Base-by-base conservation (phyloP, 1,140 invertebrate species). In the Helicoverpa zea region DNA sequence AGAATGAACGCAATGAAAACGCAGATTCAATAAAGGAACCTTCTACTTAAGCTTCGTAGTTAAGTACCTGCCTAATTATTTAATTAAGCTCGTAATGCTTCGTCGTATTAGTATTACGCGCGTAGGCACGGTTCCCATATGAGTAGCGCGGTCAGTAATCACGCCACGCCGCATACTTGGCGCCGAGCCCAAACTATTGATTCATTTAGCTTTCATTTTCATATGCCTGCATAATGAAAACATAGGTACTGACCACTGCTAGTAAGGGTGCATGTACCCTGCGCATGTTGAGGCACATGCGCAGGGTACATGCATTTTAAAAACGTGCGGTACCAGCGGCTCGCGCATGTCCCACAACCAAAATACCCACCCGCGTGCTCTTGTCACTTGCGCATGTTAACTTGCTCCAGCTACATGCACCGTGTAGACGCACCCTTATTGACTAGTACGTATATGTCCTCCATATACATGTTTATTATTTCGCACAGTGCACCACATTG, bases 111-210 rank as follows among this genome's bases (percentile, higher is more conserved):
- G 49, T 68, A 49, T 64, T 16, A 43, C 35, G 35, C 35, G 43
- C 52, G 77, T 82, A 35, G 52, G 56, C 51, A 56, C 59, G 66
- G 58, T 70, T 73, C 47, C 66, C 73, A 78, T 29, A 63, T 70
- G 70, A 43, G 83, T 85, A 77, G 83, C 85, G 83, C 83, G 88
- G 87, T 87, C 85, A 89, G 84, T 79, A 85, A 92, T 93, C 92
- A 92, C 91, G 92, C 91, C 91, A 92, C 91, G 91, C 92, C 90
- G 92, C 92, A 87, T 87, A 82, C 82, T 88, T 93, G 92, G 91
- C 89, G 49, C 12, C 52, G 18, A 75, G 90, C 90, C 92, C 84
- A 82, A 64, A 76, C 58, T 85, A 86, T 87, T 84, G 83, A 85
- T 87, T 81, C 73, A 84, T 80, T 89, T 89, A 84, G 76, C 84